Base-by-base conservation (phyloP, 2,888 invertebrate species). In the Entomobrya multifasciata region DNA sequence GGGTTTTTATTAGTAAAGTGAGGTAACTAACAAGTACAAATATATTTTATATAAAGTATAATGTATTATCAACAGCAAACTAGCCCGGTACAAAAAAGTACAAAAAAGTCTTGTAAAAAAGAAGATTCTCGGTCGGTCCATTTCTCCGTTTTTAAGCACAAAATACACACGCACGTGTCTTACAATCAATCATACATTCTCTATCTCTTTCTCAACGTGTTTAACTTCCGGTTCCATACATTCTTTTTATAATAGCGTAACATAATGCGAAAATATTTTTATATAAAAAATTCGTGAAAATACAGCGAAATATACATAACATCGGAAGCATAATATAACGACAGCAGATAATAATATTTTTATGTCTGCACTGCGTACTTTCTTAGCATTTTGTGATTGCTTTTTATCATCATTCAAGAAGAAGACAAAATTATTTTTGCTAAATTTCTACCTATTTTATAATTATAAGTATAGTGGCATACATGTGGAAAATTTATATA, bases 31-130 rank as follows among this genome's bases (percentile, higher is more conserved):
- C 67, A 70, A 70, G 67, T 70, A 65, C 65, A 41, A 8, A 36
- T 36, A 65, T 62, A 30, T 62, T 15, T 27, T 57, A 27, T 62
- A 65, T 25, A 36, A 36, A 36, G 36, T 36, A 36, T 36, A 36
- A 8, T 36, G 8, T 36, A 36, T 36, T 36, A 65, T 65, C 36
- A 70, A 22, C 47, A 70, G 30, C 65, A 65, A 44, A 13, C 67
- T 70, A 70, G 67, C 44, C 67, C 44, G 47, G 67, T 70, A 70
- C 67, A 44, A 70, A 70, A 49, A 70, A 44, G 67, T 70, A 70
- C 67, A 70, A 70, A 70, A 70, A 70, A 65, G 67, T 70, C 67
- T 70, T 44, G 67, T 70, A 70, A 47, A 70, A 70, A 70, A 70
- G 67, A 70, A 62, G 67, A 44, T 70, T 70, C 22, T 70, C n/a